These are phyloP conservation scores for Stomatorhinus ivindoensis DNA, from an alignment of 2,113 vertebrate species.

Conservation along the genomic window DNA sequence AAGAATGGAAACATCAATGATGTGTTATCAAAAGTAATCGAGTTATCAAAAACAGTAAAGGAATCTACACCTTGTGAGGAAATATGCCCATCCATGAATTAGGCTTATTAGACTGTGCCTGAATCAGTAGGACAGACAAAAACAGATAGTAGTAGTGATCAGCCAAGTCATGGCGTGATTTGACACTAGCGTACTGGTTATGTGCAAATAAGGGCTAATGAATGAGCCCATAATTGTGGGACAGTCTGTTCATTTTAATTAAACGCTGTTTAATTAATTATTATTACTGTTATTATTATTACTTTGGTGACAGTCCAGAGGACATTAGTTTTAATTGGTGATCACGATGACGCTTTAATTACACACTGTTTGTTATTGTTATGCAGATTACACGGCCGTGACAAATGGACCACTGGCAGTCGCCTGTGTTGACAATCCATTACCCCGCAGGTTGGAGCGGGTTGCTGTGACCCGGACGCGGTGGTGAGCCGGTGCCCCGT, in stretches of 20 bases:
- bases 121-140: not conserved
- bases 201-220: not conserved
- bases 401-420: not conserved
- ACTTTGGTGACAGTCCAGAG: not conserved
- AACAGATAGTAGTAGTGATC: not conserved
- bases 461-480: not conserved
- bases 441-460: not conserved
- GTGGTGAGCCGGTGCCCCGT: not conserved
- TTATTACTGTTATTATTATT: constrained; percentile 8
- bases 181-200: not conserved
- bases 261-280: not conserved
- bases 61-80: not conserved
- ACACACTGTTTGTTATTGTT: constrained; percentile 7
- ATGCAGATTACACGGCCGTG: constrained; percentile 2
- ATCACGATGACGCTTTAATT: constrained; percentile 11
- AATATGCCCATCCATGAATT: not conserved
- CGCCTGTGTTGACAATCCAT: constrained; percentile 3
- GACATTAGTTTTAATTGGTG: constrained; percentile 9
- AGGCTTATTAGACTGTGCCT: not conserved
- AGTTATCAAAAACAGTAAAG: not conserved
- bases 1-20: not conserved
- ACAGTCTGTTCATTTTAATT: constrained; percentile 32
- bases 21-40: too few relatives aligned
- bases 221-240: constrained; percentile 4
- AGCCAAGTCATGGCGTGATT: not conserved